Base-by-base conservation (phyloP, 2,797 vertebrate species). In the Lutjanus argentimaculatus region DNA sequence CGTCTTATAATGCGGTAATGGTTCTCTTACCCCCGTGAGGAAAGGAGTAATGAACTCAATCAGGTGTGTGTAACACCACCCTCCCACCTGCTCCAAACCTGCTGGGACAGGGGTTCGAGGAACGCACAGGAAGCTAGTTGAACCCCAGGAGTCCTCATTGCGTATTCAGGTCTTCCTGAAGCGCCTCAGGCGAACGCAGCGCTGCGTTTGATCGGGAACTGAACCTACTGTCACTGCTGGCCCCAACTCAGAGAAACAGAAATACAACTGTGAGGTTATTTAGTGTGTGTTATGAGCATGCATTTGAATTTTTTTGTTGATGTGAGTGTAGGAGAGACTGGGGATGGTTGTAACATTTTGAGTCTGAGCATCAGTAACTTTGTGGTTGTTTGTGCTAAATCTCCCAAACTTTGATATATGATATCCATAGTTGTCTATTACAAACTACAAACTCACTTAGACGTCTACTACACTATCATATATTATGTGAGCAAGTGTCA, bases 31-130 rank as follows among this genome's bases (percentile, higher is more conserved):
- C 67, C 57, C 69, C 21, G 49, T 90, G 76, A 89, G 84, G 59
- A 77, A 88, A 78, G 59, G 55, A 67, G 80, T 86, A 88, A 91
- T 91, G 80, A 84, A 85, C 40, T 89, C 84, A 90, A 57, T 91
- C 82, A 93, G 85, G 84, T 92, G 90, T 88, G 75, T 76, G 52
- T 81, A 83, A 89, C 77, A 79, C 61, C 85, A 61, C 62, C 68
- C 42, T 79, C 69, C 79, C 91, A 94, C 89, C 92, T 93, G 92
- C 89, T 92, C 65, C 16, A 16, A 83, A 88, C 92, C 74, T 94
- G 92, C 88, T 48, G 63, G 72, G 79, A 91, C 90, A 90, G 74
- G 75, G 85, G 19, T 71, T 80, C 13, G 3, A 42, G 82, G 80
- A 91, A 85, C 62, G 70, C 72, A 78, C 78, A 87, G 83, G 82